Base-by-base conservation (phyloP, 1,140 invertebrate genomes). In the Pristionchus pacificus region DNA sequence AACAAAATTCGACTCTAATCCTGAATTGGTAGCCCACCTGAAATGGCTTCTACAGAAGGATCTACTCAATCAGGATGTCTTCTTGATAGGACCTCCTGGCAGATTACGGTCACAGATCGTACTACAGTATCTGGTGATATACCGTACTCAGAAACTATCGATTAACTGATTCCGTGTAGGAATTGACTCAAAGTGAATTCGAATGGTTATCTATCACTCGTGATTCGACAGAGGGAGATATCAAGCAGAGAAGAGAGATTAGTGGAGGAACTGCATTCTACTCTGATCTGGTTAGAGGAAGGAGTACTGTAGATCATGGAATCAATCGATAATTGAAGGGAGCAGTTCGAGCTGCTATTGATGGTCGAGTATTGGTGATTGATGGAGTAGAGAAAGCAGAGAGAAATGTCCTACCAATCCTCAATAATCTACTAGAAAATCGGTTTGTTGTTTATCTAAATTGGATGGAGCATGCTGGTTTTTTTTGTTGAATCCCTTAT, bases 391-490 rank as follows among this genome's bases (percentile, higher is more conserved):
- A 98, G 86, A 97, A 97, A 84, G 93, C 93, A 0, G 95, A 98
- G 84, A 86, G 95, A 67, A 98, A 97, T 87, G 93, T 97, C 31
- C 86, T 98, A 59, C 95, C 95, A 58, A 91, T 98, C 55, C 84
- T 98, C n/a, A 98, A 98, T 86, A 98, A 98, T 87, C 88, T 98
- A 30, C 85, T 98, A n/a, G 95, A 98, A 87, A 98, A 98, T 86
- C 87, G 38, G 38, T 49, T 19, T 49, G 38, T 49, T 10, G 38
- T 49, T 19, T 49, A 49, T n/a, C n/a, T n/a, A n/a, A n/a, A n/a
- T n/a, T n/a, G n/a, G n/a, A n/a, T n/a, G n/a, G n/a, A n/a, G n/a
- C n/a, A n/a, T n/a, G n/a, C n/a, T n/a, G n/a, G n/a, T n/a, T n/a
- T n/a, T n/a, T n/a, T n/a, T n/a, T n/a, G n/a, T 19, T 49, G 38